Base-by-base conservation (phyloP, 2,888 invertebrate genomes). In the Amblyjoppa fuscipennis region DNA sequence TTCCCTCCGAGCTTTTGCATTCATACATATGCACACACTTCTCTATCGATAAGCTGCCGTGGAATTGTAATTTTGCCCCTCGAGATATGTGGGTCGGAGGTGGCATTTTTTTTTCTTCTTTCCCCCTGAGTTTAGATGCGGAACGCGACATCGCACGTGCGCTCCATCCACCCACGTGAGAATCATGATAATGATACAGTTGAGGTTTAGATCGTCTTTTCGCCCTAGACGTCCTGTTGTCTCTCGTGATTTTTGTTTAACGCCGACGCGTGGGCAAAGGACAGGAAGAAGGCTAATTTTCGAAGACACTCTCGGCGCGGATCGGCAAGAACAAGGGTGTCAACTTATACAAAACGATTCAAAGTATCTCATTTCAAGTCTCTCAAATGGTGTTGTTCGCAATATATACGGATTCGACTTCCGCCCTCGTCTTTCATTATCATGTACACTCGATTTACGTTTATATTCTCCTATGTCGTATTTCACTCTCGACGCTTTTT, bases 171-270 rank as follows among this genome's bases (percentile, higher is more conserved):
- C 81, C 76, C 75, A 83, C 85, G 82, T 85, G 73, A 53, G 38
- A 77, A 83, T 83, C 71, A 73, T 73, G 59, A 83, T 85, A 85
- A 85, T 85, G 83, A 85, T 68, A 80, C 80, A 68, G 76, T 74
- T 56, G 61, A 79, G 79, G 73, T 59, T 56, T 73, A 68, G 78
- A 85, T 64, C 49, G 68, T 77, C 82, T 68, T 68, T 77, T 68
- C 49, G 59, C 64, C 77, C 83, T 34, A 85, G 85, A 85, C 85
- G 68, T 76, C 85, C 85, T 80, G 83, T 83, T 80, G 83, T 68
- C 61, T 61, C 80, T 53, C 64, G 66, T 75, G 28, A 75, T 71
- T 45, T 82, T 83, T 59, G 1, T 64, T n/a, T 38, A 25, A 59
- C 82, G 73, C 73, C 80, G 34, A 80, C 74, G 77, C 82, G 83